These are phyloP conservation scores for Glossophaga mutica DNA, from an alignment of 2,797 vertebrate genomes.

Conservation along the genomic window DNA sequence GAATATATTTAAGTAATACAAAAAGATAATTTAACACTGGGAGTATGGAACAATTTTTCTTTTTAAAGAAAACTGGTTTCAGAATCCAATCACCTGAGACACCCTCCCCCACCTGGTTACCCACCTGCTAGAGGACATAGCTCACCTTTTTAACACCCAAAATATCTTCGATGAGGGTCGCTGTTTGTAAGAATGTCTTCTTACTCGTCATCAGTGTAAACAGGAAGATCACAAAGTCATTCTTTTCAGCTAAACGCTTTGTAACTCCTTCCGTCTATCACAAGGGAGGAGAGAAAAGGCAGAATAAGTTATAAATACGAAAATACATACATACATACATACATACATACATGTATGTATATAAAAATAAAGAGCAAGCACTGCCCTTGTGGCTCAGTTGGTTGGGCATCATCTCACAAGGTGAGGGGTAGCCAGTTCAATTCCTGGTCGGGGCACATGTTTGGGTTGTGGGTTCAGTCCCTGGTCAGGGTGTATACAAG, in stretches of 20 bases:
- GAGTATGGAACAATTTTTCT: neutral
- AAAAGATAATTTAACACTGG: neutral
- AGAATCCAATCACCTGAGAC: slow-evolving; percentile 2
- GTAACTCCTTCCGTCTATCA: slow-evolving; percentile 94
- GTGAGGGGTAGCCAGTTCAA: neutral
- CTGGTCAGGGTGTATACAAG: neutral
- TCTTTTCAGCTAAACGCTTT: slow-evolving; percentile 93
- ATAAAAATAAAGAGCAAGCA: too few species aligned
- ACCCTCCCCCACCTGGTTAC: neutral
- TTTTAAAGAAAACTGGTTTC: slow-evolving; percentile 6
- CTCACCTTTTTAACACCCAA: slow-evolving; percentile 97
- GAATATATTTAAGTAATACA: slow-evolving; percentile 4
- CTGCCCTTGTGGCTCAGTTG: neutral
- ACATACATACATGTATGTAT: too few species aligned
- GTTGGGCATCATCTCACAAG: neutral
- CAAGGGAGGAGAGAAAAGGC: slow-evolving; percentile 3
- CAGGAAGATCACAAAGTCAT: slow-evolving; percentile 97
- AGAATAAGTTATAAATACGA: neutral
- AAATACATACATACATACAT: slow-evolving; percentile 12
- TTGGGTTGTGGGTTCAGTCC: neutral
- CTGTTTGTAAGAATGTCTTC: slow-evolving; percentile 98
- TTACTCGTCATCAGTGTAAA: slow-evolving; percentile 99
- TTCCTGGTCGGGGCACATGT: too few species aligned
- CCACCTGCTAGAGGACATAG: neutral
- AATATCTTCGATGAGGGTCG: slow-evolving; percentile 97